Evolutionary conservation across 2,888 invertebrate genomes (phyloP).

Genomic region (Apamea anceps): DNA sequence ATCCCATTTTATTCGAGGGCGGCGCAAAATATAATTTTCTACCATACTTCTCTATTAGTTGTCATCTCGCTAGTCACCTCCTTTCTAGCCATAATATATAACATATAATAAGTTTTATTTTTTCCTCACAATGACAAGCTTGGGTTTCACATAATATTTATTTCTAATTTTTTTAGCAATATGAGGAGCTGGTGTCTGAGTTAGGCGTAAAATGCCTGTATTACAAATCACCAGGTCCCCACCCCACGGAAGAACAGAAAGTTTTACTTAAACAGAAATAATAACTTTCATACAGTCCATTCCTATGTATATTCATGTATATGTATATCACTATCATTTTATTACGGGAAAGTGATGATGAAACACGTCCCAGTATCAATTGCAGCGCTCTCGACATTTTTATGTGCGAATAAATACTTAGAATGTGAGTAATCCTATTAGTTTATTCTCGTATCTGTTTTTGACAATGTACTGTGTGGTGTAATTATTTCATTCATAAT

Average conservation of each 20-base stretch:
- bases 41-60: background rate
- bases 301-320: background rate
- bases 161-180: no score
- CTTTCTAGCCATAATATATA: background rate
- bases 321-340: conserved; percentile 10
- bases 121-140: no score
- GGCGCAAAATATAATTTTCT: background rate
- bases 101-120: no score
- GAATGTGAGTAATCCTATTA: conserved; percentile 21
- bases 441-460: background rate
- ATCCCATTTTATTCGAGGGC: background rate
- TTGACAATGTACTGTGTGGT: background rate
- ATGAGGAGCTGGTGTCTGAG: no score
- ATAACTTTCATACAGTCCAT: no score
- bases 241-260: no score
- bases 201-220: no score
- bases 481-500: background rate
- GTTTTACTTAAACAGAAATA: no score
- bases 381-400: background rate
- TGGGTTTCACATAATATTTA: no score
- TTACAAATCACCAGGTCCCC: no score
- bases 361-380: background rate
- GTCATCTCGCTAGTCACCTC: background rate
- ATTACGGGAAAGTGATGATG: conserved; percentile 5
- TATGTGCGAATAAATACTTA: conserved; percentile 20